phyloP scores from a whole-genome alignment of 2,888 invertebrate genomes.

The Spatulosminthurus flaviceps region DNA sequence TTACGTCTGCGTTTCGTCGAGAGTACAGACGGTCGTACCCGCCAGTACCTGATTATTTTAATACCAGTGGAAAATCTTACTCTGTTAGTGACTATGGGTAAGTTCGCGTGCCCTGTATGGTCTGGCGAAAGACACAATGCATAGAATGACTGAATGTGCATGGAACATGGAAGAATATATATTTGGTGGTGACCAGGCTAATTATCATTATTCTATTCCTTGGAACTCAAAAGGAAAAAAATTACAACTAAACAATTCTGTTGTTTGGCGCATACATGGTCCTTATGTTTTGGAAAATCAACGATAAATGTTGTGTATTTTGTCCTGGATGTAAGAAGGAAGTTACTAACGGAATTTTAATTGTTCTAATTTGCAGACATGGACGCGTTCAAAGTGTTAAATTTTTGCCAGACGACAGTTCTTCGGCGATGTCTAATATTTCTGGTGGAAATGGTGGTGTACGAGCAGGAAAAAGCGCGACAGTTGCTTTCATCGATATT shows the following conservation, averaged over 20 bases:
- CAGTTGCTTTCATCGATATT: slow-evolving; percentile 96
- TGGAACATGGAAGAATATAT: neutral
- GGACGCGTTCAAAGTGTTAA: slow-evolving; percentile 98
- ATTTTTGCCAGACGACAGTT: slow-evolving; percentile 75
- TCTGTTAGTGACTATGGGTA: slow-evolving; percentile 31
- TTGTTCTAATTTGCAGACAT: slow-evolving; percentile 75
- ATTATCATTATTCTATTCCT: too few relatives aligned
- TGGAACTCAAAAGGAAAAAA: too few relatives aligned
- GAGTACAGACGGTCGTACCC: slow-evolving; percentile 45
- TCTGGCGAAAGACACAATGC: neutral
- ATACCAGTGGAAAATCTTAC: slow-evolving; percentile 31
- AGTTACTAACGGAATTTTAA: neutral
- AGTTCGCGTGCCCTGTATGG: slow-evolving; percentile 1
- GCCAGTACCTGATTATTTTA: slow-evolving; percentile 48
- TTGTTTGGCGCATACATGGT: too few relatives aligned
- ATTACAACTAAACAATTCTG: too few relatives aligned
- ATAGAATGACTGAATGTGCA: slow-evolving; percentile 1
- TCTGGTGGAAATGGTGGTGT: slow-evolving; percentile 51
- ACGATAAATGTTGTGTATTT: too few relatives aligned
- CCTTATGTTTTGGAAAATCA: too few relatives aligned
- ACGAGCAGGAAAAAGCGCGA: slow-evolving; percentile 76
- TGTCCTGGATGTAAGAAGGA: too few relatives aligned
- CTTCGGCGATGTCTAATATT: slow-evolving; percentile 65
- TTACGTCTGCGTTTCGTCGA: slow-evolving; percentile 48
- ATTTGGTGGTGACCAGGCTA: neutral